These are phyloP conservation scores for Paramormyrops kingsleyae DNA, from an alignment of 2,113 vertebrate genomes.

Conservation along the genomic window DNA sequence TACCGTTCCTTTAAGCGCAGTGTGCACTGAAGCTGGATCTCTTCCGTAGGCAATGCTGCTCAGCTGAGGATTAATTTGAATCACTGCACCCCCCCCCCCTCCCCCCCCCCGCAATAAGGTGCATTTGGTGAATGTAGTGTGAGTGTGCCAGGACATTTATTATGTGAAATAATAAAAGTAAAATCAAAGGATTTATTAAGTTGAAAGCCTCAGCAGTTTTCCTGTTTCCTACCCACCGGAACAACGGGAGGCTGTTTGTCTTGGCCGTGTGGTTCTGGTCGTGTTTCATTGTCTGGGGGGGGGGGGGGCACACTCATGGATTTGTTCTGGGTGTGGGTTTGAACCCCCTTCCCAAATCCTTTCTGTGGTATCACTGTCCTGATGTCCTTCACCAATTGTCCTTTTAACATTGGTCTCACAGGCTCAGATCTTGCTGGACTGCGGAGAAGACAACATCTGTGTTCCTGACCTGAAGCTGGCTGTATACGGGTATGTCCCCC, in stretches of 20 bases:
- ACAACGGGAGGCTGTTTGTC: neutral
- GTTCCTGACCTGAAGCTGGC: constrained; percentile 81
- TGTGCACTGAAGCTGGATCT: neutral
- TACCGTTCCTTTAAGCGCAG: neutral
- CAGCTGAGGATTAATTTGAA: neutral
- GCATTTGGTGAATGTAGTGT: neutral
- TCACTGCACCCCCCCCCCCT: neutral
- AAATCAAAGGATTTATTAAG: neutral
- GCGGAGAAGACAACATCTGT: constrained; percentile 87
- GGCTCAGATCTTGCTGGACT: constrained; percentile 85
- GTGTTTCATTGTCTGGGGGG: neutral
- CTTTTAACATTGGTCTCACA: constrained; percentile 39
- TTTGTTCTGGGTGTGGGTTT: neutral
- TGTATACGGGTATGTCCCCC: constrained; percentile 68
- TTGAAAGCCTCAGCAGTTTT: neutral
- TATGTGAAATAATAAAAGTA: neutral
- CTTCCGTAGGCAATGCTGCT: neutral
- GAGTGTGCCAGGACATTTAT: neutral
- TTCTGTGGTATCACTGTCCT: neutral
- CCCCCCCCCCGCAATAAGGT: neutral
- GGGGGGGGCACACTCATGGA: constrained; percentile 5
- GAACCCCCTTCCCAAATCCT: neutral
- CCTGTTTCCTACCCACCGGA: neutral
- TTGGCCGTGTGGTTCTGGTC: neutral
- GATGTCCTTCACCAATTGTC: constrained; percentile 21